A percentile compares a stretch with the other conserved stretches of the same genome.
Conservation (phyloP, 2,888 invertebrate genomes). For the Phortica magna region DNA sequence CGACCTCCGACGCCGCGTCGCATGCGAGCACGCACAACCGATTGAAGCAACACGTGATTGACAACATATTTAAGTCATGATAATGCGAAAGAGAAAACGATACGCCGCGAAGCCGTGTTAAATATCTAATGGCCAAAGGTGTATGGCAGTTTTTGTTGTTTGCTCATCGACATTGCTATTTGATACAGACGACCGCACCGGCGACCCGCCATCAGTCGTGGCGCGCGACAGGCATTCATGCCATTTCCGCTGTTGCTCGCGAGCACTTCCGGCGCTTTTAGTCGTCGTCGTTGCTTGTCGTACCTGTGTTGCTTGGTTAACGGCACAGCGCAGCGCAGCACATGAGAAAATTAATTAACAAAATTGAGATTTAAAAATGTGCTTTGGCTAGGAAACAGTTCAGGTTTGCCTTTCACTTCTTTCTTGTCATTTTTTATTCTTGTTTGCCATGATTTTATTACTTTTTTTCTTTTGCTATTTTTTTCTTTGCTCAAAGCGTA, state of each 20-base stretch:
- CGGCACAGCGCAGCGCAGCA: constrained; percentile 34
- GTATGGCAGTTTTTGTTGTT: too few relatives aligned
- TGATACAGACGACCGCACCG: too few relatives aligned
- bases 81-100: constrained; percentile 45
- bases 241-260: constrained; percentile 6
- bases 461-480: neutral
- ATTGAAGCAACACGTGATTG: constrained; percentile 58
- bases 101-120: constrained; percentile 38
- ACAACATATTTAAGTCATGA: constrained; percentile 55
- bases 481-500: neutral
- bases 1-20: neutral
- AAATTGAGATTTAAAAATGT: constrained; percentile 56
- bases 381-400: neutral
- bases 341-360: constrained; percentile 72
- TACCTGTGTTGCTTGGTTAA: neutral
- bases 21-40: neutral
- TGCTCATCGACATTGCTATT: too few relatives aligned
- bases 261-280: constrained; percentile 1
- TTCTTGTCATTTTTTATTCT: neutral
- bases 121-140: too few relatives aligned
- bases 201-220: too few relatives aligned
- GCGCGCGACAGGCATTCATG: neutral
- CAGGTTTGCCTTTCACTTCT: neutral
- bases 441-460: too few relatives aligned
- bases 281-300: neutral